Evolutionary conservation across 2,797 vertebrate species (phyloP).

Genomic region (Acestrorhynchus altus): DNA sequence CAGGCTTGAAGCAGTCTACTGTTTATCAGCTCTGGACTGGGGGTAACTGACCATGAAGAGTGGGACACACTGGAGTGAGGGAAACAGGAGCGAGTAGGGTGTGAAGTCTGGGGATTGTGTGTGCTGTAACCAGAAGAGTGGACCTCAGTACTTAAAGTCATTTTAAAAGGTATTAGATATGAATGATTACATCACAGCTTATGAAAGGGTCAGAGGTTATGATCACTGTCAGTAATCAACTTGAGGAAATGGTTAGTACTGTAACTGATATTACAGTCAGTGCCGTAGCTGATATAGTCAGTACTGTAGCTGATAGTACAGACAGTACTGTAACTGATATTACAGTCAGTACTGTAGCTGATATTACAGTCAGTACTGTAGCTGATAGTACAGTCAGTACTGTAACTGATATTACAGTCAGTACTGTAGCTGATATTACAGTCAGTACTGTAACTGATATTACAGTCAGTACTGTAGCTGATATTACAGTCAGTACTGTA

Average conservation of each 20-base stretch:
- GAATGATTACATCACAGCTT: too few relatives aligned
- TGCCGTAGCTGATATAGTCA: background rate
- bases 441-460: background rate
- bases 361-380: background rate
- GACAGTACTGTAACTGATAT: too few relatives aligned
- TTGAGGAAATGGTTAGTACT: background rate
- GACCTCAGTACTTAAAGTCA: too few relatives aligned
- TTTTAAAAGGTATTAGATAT: too few relatives aligned
- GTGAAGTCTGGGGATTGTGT: too few relatives aligned
- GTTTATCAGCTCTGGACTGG: background rate
- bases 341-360: background rate
- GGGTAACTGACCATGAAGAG: background rate
- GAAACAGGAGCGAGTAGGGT: background rate
- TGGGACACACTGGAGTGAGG: background rate
- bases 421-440: background rate
- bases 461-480: background rate
- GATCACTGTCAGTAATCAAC: background rate
- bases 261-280: background rate
- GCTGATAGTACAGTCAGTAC: background rate
- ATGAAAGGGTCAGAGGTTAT: too few relatives aligned
- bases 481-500: background rate
- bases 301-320: background rate
- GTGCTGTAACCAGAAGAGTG: too few relatives aligned
- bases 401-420: background rate
- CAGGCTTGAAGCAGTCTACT: background rate